Conservation (phyloP, 2,888 invertebrate genomes). For the Napeogenes inachia region DNA sequence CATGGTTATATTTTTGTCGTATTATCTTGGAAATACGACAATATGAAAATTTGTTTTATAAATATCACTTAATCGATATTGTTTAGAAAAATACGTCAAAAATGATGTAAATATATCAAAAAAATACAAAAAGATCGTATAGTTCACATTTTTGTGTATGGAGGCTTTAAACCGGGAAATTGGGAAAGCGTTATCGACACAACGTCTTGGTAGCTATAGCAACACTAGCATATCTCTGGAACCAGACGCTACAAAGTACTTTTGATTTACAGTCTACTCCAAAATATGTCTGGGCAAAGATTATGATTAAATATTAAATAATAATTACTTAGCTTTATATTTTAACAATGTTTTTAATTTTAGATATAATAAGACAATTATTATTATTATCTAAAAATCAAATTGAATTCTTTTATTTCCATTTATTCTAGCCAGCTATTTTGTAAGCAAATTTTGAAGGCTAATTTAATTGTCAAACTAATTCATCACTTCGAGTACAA, state of each 20-base stretch:
- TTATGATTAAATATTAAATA: too few species aligned
- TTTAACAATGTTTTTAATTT: too few species aligned
- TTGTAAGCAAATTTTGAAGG: too few species aligned
- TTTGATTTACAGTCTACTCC: background rate
- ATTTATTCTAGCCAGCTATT: too few species aligned
- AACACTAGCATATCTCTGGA: slow-evolving; percentile 33
- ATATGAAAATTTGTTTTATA: slow-evolving; percentile 32
- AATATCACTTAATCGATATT: slow-evolving; percentile 45
- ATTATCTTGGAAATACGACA: slow-evolving; percentile 32
- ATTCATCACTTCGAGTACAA: too few species aligned
- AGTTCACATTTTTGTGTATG: slow-evolving; percentile 33
- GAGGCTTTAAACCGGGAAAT: slow-evolving; percentile 43
- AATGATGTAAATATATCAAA: slow-evolving; percentile 36
- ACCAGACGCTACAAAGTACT: slow-evolving; percentile 1
- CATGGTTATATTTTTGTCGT: slow-evolving; percentile 43
- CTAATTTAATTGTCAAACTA: too few species aligned
- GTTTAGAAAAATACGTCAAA: slow-evolving; percentile 33
- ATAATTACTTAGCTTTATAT: too few species aligned
- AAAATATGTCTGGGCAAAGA: too few species aligned
- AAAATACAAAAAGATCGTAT: slow-evolving; percentile 39
- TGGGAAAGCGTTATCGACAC: slow-evolving; percentile 60
- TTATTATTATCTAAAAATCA: too few species aligned
- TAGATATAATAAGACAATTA: too few species aligned
- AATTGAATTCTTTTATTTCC: too few species aligned
- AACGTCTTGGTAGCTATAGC: slow-evolving; percentile 58